A percentile compares a stretch with the other conserved stretches of the same genome.
Conservation (phyloP, 2,113 vertebrate species). For the Halichoerus grypus region DNA sequence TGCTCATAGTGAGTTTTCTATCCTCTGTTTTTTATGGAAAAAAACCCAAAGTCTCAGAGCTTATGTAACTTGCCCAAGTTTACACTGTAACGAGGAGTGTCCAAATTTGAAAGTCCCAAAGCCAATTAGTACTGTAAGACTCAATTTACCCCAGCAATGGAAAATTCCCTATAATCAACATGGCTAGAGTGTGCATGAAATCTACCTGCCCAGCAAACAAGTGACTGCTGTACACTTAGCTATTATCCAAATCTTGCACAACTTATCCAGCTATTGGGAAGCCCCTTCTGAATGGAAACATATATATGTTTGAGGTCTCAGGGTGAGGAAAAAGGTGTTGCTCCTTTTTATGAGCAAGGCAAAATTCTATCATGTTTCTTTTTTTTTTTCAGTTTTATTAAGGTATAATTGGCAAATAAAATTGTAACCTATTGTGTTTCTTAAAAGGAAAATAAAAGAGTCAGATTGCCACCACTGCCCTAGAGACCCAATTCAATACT, state of each 20-base stretch:
- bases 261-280: not conserved
- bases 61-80: not conserved
- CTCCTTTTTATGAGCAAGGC: constrained; percentile 25
- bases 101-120: not conserved
- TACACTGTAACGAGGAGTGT: not conserved
- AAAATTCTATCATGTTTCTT: not conserved
- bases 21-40: not conserved
- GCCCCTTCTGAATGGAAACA: not conserved
- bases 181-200: not conserved
- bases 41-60: not conserved
- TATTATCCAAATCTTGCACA: not conserved
- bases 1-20: not conserved
- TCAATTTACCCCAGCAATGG: not conserved
- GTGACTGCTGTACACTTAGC: not conserved
- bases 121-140: not conserved
- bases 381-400: not conserved
- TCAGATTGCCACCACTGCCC: not conserved
- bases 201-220: not conserved
- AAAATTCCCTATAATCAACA: not conserved
- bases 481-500: not conserved
- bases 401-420: not conserved
- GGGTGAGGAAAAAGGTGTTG: not conserved
- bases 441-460: constrained; percentile 12
- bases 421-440: not conserved
- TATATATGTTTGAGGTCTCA: not conserved